Evolutionary conservation across 2,888 invertebrate genomes (phyloP).

Genomic region (Limenitis camilla): DNA sequence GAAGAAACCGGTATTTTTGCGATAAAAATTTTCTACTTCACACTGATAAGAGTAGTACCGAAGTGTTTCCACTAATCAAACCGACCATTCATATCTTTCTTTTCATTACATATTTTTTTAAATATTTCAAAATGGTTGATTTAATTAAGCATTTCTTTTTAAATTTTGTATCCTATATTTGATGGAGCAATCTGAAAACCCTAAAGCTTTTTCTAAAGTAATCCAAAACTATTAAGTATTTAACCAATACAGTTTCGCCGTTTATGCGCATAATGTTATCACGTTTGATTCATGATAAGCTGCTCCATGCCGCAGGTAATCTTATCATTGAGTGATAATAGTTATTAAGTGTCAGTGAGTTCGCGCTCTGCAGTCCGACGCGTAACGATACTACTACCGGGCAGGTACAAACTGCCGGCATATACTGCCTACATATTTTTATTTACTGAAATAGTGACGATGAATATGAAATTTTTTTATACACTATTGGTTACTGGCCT

Average conservation of each 20-base stretch:
- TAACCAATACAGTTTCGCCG: constrained; percentile 42
- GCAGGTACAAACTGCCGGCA: constrained; percentile 51
- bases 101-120: no score
- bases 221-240: background rate
- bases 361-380: constrained; percentile 51
- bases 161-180: no score
- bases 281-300: constrained; percentile 68
- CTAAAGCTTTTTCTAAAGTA: background rate
- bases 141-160: no score
- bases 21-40: no score
- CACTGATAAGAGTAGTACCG: no score
- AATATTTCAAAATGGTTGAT: no score
- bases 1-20: no score
- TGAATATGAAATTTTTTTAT: constrained; percentile 46
- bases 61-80: no score
- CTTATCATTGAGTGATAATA: constrained; percentile 72
- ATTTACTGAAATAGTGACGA: constrained; percentile 37
- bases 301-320: constrained; percentile 61
- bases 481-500: constrained; percentile 45
- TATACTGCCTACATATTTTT: constrained; percentile 37
- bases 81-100: no score
- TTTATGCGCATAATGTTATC: constrained; percentile 61
- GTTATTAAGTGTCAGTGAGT: constrained; percentile 72
- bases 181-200: no score
- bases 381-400: constrained; percentile 46